These are phyloP conservation scores for Yoshiicerus persimilis DNA, from an alignment of 1,140 invertebrate species.

Conservation along the genomic window DNA sequence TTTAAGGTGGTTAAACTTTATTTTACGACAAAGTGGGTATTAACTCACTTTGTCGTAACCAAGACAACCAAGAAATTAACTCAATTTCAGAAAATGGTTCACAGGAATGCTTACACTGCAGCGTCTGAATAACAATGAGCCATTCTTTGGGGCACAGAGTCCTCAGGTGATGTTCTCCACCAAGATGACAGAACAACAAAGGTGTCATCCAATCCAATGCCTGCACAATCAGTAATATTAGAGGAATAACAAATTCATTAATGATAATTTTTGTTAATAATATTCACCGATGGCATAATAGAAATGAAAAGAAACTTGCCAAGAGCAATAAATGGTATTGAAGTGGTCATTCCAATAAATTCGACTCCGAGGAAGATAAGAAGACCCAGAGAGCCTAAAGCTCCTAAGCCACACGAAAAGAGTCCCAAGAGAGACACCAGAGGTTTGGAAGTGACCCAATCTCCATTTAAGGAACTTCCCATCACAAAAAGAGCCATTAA, in stretches of 20 bases:
- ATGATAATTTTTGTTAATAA: too few relatives aligned
- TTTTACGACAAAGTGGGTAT: too few relatives aligned
- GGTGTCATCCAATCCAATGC: conserved; percentile 93
- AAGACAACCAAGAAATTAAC: too few relatives aligned
- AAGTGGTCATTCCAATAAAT: not conserved
- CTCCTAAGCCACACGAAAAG: not conserved
- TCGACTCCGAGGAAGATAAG: not conserved
- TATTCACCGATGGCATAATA: too few relatives aligned
- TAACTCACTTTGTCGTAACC: too few relatives aligned
- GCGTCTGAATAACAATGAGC: conserved; percentile 74
- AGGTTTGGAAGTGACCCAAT: not conserved
- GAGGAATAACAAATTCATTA: too few relatives aligned
- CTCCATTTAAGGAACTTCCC: not conserved
- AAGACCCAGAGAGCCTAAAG: not conserved
- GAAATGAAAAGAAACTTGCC: not conserved
- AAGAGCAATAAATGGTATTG: not conserved
- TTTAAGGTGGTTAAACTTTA: too few relatives aligned
- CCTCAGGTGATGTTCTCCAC: conserved; percentile 75
- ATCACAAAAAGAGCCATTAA: not conserved
- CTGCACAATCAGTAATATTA: too few relatives aligned
- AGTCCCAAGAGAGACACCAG: not conserved
- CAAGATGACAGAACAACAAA: conserved; percentile 94
- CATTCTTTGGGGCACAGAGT: conserved; percentile 79
- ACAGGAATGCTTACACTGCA: conserved; percentile 73
- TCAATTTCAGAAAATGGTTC: too few relatives aligned